Base-by-base conservation (phyloP, 2,797 vertebrate genomes). In the Parotocinclus haroldoi region DNA sequence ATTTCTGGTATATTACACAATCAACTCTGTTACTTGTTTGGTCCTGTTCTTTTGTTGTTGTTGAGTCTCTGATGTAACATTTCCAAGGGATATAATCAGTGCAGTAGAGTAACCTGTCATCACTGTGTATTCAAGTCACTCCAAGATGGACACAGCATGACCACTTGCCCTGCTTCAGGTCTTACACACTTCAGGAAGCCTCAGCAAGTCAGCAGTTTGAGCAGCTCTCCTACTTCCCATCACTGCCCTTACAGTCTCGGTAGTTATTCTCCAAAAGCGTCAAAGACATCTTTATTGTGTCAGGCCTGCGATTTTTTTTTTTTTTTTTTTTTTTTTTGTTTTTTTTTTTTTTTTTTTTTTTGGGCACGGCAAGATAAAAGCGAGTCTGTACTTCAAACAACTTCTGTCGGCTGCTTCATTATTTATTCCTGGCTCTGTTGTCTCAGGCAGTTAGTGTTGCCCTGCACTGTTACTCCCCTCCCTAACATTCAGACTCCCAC, bases 231-330 rank as follows among this genome's bases (percentile, higher is more conserved):
- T 18, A 48, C 14, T 55, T 65, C 56, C 16, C 36, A 39, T 55
- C 58, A 50, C 68, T 39, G 52, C 59, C 66, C 64, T 48, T 27
- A 36, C 56, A 16, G 45, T 69, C 70, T 73, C 65, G 52, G 74
- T 75, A 71, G 68, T 72, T 62, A 70, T 72, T 77, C 66, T 79
- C 68, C 66, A 73, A 67, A 69, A 64, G 68, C 37, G 57, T 66
- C 56, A 75, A 73, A 74, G 66, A 64, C 69, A 46, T 82, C 82
- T 84, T 77, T 66, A 76, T 79, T 81, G 72, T 71, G 71, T 76
- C 78, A 80, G 70, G 77, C 66, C 78, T 82, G 61, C 48, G 57
- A 27, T 70, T 67, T 63, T 45, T 69, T 71, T 70, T 79, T 65
- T 57, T 76, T 55, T 46, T 11, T 11, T 10, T 12, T 46, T 46